phyloP scores from a whole-genome alignment of 2,113 vertebrate genomes.

The Carlito syrichta region DNA sequence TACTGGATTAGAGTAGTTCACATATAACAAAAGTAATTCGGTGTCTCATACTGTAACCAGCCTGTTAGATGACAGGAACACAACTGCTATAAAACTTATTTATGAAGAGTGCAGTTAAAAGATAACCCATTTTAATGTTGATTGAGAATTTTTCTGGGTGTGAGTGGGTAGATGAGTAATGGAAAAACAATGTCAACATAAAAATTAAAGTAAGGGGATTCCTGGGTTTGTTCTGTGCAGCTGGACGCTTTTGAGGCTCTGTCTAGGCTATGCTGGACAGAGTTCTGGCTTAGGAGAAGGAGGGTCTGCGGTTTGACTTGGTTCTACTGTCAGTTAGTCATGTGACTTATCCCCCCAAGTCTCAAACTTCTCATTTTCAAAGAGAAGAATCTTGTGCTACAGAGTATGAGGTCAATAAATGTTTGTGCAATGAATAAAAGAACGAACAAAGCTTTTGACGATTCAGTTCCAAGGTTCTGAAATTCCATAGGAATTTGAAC shows the following conservation, averaged over 20 bases:
- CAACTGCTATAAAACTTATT: slow-evolving; percentile 6
- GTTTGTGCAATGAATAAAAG: not conserved
- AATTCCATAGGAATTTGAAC: not conserved
- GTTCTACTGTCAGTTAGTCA: not conserved
- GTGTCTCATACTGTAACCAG: slow-evolving; percentile 6
- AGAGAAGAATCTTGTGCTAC: not conserved
- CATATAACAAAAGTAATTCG: slow-evolving; percentile 11
- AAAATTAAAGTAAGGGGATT: not conserved
- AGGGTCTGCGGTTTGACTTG: not conserved
- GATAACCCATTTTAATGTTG: not conserved
- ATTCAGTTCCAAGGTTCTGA: not conserved
- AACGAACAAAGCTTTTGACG: not conserved
- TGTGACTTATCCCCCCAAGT: not conserved
- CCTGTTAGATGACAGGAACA: not conserved
- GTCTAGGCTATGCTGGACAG: not conserved
- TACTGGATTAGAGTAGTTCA: too few relatives aligned
- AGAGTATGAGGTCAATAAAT: not conserved
- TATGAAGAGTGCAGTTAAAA: not conserved
- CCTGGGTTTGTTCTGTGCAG: not conserved
- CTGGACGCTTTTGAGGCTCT: not conserved
- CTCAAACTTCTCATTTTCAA: not conserved
- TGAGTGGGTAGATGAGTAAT: not conserved
- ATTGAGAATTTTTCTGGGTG: not conserved
- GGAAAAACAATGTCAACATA: slow-evolving; percentile 19
- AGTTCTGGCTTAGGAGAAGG: not conserved